A percentile compares a stretch with the other conserved stretches of the same genome.
phyloP scores from a whole-genome alignment of 2,113 vertebrate genomes.

The Lagopus leucura region DNA sequence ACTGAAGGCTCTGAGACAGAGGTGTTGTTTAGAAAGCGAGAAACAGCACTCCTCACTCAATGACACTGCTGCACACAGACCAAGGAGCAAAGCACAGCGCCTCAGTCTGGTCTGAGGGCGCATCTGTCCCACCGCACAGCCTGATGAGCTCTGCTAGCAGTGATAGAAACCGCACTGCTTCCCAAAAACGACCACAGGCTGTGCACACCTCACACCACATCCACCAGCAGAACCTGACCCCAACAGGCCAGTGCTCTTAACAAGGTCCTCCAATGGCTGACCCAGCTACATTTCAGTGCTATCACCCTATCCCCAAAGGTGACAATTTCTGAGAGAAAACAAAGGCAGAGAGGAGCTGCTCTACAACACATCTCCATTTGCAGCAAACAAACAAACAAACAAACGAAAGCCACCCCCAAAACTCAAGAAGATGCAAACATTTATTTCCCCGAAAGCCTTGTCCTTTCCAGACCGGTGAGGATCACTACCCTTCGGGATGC shows the following conservation, averaged over 20 bases:
- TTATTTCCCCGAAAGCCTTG: accelerated
- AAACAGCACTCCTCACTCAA: accelerated
- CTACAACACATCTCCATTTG: accelerated
- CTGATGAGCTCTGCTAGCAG: accelerated
- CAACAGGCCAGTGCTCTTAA: not conserved
- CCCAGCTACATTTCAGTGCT: accelerated
- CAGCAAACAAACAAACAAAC: too few species aligned
- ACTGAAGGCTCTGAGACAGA: accelerated
- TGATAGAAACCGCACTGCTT: too few species aligned
- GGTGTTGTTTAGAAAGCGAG: not conserved
- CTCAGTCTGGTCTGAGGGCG: too few species aligned
- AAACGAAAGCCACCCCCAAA: too few species aligned
- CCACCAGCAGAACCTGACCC: accelerated
- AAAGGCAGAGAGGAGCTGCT: accelerated
- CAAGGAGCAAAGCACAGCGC: not conserved
- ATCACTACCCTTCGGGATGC: not conserved
- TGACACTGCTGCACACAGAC: too few species aligned
- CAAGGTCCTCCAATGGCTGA: accelerated
- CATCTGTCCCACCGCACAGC: accelerated
- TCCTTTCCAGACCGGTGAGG: too few species aligned
- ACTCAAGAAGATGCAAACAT: accelerated
- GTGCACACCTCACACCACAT: not conserved
- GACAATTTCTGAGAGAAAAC: not conserved
- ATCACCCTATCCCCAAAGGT: not conserved
- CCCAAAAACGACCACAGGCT: accelerated